Base-by-base conservation (phyloP, 2,888 invertebrate genomes). In the Galeruca laticollis region DNA sequence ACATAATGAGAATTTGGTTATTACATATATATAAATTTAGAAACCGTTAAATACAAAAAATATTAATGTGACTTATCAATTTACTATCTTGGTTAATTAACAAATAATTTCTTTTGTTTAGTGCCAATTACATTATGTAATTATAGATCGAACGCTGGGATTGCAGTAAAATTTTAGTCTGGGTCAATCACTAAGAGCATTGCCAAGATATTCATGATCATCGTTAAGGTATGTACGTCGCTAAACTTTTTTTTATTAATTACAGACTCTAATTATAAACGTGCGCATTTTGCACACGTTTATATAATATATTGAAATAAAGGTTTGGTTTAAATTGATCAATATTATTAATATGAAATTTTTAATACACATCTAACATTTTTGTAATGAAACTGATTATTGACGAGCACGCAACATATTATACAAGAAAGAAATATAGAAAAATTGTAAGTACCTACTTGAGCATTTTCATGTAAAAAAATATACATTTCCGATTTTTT, bases 121-220 rank as follows among this genome's bases (percentile, higher is more conserved):
- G 76, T 80, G 80, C 80, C 79, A 81, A 81, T 79, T 78, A 73
- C 65, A 77, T 68, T n/a, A 80, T 78, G 79, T 81, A 81, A 81
- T 81, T 81, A 81, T 81, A 81, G 81, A 78, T 80, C 76, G 78
- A 26, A 80, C 79, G 76, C 75, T 54, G 77, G 71, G 74, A 63
- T 72, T 73, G 71, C 69, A 72, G 66, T 68, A 64, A 71, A 71
- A 71, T 63, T 75, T 68, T 74, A 76, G 77, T 77, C 79, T 80
- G 79, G 81, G 78, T 78, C 78, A 78, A 79, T 79, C 78, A 73
- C 73, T 75, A 73, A 71, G 69, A 73, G 26, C 74, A 71, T 74
- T 82, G 82, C 81, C 82, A 81, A 82, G 77, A 77, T 77, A 78
- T 80, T 77, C 70, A 68, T 78, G 80, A 79, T 77, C 75, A 74